phyloP scores from a whole-genome alignment of 64 coral and sea anemone species.

The Porites lutea region DNA sequence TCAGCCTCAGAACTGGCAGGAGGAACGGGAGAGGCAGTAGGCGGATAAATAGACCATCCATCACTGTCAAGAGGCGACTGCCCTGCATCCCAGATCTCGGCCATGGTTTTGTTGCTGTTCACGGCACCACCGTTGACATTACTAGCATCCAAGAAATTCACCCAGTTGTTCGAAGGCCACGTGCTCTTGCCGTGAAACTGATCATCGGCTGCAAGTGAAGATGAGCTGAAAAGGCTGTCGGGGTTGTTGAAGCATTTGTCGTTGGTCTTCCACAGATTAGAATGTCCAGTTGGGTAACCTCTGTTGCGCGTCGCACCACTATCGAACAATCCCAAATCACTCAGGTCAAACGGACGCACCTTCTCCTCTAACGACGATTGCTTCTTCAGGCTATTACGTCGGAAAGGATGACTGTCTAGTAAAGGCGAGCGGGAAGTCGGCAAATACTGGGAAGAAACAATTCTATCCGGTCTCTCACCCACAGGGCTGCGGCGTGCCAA shows the following conservation, averaged over 20 bases:
- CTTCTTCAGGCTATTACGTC: slow-evolving; percentile 11
- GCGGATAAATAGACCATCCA: slow-evolving; percentile 76
- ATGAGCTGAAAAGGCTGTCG: slow-evolving; percentile 83
- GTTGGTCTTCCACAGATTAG: slow-evolving; percentile 22
- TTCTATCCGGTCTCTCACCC: slow-evolving; percentile 25
- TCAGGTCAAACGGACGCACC: slow-evolving; percentile 31
- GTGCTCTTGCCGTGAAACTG: slow-evolving; percentile 53
- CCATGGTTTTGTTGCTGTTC: slow-evolving; percentile 70
- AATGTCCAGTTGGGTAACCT: slow-evolving; percentile 13
- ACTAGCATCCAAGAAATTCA: slow-evolving; percentile 85
- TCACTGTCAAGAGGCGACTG: slow-evolving; percentile 63
- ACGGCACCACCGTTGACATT: slow-evolving; percentile 35
- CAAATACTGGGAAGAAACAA: not conserved
- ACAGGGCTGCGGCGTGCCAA: slow-evolving; percentile 24
- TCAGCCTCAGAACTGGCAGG: slow-evolving; percentile 31
- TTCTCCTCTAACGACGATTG: slow-evolving; percentile 33
- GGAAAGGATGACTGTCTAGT: slow-evolving; percentile 45
- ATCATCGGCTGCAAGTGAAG: slow-evolving; percentile 54
- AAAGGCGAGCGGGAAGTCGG: slow-evolving; percentile 42
- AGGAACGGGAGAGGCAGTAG: not conserved
- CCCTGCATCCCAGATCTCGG: slow-evolving; percentile 91
- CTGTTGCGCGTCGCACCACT: slow-evolving; percentile 44
- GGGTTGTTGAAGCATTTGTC: slow-evolving; percentile 59
- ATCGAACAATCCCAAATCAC: slow-evolving; percentile 54
- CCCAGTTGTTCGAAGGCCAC: slow-evolving; percentile 83